Evolutionary conservation across 2,888 invertebrate genomes (phyloP), one percentile per base, ranked within the genome.

Genomic region (Branchellion lobata): DNA sequence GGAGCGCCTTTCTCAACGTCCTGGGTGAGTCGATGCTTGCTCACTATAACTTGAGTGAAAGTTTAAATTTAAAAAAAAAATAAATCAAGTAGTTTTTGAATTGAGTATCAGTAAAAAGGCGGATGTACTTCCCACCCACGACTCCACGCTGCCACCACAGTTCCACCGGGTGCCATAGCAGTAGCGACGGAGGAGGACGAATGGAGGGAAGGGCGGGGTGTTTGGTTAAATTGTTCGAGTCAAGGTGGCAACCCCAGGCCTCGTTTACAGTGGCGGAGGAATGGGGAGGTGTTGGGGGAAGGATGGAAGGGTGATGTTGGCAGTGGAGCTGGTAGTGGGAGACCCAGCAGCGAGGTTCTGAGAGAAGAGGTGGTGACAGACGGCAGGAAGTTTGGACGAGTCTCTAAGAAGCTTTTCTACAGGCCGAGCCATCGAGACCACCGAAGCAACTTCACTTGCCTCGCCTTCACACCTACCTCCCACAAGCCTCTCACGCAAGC

Each of bases 141-240:
- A n/a, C n/a, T n/a, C n/a, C n/a, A n/a, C n/a, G n/a, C 40, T 40
- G 40, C 40, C 40, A n/a, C n/a, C n/a, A n/a, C n/a, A 57, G 61
- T 57, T 18, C 61, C 21, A 57, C 61, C 61, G 3, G 61, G 24
- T n/a, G 21, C 5, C 24, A n/a, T 57, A n/a, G 21, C 11, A 57
- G 21, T 57, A 18, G 61, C 3, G 14, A 57, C 8, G n/a, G 21
- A 8, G 21, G n/a, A n/a, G 3, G 24, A 57, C 14, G 5, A 24
- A 57, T 57, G 61, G 61, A 8, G 61, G 3, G 61, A 57, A 57
- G 61, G 61, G 24, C 3, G 21, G 3, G 21, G 61, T 5, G 61
- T 57, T 18, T 57, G 61, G 61, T n/a, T 57, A n/a, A 57, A 57
- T n/a, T 57, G 61, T 57, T 57, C 61, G 21, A 57, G 11, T 14